These are phyloP conservation scores for Gastrophryne carolinensis DNA, from an alignment of 2,797 vertebrate species.

Conservation along the genomic window DNA sequence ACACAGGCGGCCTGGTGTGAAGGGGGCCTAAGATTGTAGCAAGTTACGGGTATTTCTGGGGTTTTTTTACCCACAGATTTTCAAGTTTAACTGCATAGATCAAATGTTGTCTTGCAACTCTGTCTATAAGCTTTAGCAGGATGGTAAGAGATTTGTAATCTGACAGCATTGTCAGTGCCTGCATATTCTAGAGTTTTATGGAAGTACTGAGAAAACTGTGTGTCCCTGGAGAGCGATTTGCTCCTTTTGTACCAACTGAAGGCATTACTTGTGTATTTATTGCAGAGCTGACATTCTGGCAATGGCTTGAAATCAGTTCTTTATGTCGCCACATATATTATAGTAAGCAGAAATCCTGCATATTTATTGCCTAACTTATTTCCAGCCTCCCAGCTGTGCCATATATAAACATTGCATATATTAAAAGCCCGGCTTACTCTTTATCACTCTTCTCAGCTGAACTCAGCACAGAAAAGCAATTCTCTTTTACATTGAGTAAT, in stretches of 20 bases:
- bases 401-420: not conserved
- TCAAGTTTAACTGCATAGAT: too few species aligned
- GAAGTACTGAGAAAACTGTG: conserved; percentile 12
- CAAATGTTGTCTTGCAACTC: conserved; percentile 26
- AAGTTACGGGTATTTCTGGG: too few species aligned
- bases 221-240: conserved; percentile 22
- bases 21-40: too few species aligned
- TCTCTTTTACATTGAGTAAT: not conserved
- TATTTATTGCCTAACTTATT: conserved; percentile 31
- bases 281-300: conserved; percentile 12
- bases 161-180: not conserved
- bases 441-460: conserved; percentile 5
- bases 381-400: not conserved
- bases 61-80: too few species aligned
- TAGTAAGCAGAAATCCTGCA: conserved; percentile 2
- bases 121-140: not conserved
- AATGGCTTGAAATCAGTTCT: not conserved
- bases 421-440: not conserved
- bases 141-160: not conserved
- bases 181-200: not conserved
- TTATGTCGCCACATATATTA: not conserved
- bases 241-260: not conserved
- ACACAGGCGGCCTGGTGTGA: too few species aligned
- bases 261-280: conserved; percentile 2
- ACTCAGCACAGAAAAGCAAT: not conserved